Evolutionary conservation across 2,113 vertebrate genomes (phyloP).

Genomic region (Halcyon malimbica): DNA sequence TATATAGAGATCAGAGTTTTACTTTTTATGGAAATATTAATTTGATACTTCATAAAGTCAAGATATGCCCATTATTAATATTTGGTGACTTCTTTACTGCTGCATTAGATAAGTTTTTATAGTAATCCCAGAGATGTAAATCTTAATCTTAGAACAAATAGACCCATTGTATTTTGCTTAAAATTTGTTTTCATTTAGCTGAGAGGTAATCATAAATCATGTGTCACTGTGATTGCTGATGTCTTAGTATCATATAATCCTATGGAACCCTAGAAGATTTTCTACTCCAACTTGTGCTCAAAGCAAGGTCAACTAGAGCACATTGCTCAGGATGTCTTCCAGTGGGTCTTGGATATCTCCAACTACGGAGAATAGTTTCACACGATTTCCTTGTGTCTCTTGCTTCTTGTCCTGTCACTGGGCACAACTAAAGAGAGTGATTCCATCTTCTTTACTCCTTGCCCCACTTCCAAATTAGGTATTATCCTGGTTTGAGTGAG

Average conservation of each 20-base stretch:
- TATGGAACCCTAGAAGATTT: background rate
- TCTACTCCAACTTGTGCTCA: background rate
- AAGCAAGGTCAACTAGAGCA: background rate
- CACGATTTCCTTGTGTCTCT: background rate
- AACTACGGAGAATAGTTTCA: background rate
- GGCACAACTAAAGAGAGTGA: background rate
- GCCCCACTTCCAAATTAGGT: background rate
- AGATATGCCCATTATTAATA: background rate
- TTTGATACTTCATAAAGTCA: background rate
- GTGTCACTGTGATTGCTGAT: background rate
- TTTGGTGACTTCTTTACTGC: background rate
- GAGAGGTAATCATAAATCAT: background rate
- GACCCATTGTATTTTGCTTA: background rate
- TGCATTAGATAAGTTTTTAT: background rate
- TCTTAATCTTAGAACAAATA: background rate
- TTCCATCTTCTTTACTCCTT: background rate
- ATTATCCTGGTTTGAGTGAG: background rate
- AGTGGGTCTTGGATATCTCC: background rate
- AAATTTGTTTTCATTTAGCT: background rate
- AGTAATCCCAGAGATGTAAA: background rate
- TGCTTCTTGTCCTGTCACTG: background rate
- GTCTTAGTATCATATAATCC: background rate
- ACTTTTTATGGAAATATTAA: background rate
- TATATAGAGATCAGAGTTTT: background rate
- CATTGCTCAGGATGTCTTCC: background rate